phyloP scores from a whole-genome alignment of 2,113 vertebrate species.

The Megaceryle torquata region DNA sequence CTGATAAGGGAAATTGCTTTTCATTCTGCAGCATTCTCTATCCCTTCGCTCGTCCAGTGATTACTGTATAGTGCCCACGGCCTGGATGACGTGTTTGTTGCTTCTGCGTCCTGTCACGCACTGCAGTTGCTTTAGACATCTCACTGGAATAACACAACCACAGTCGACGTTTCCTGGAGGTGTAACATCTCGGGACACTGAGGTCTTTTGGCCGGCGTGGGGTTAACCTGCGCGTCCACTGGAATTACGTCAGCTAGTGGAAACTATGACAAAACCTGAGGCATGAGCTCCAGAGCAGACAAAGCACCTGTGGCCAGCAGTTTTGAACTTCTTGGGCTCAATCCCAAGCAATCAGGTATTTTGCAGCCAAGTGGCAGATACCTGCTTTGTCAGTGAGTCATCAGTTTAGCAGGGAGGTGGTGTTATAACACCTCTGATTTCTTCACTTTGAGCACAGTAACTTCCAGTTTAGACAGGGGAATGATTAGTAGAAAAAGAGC shows the following conservation, averaged over 20 bases:
- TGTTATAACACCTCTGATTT: neutral
- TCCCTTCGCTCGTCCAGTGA: neutral
- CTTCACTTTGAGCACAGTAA: neutral
- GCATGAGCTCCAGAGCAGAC: neutral
- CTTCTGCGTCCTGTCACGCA: rapidly evolving
- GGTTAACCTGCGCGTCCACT: neutral
- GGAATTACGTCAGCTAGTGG: neutral
- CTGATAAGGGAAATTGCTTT: neutral
- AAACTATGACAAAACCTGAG: neutral
- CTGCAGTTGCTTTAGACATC: neutral
- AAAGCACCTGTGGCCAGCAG: neutral
- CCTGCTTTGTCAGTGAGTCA: neutral
- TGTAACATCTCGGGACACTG: neutral
- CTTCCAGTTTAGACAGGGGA: neutral
- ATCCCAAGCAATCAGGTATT: neutral
- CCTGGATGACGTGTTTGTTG: neutral
- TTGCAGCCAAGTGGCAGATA: neutral
- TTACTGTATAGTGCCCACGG: neutral
- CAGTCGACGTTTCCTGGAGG: neutral
- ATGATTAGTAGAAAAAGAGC: neutral
- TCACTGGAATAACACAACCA: neutral
- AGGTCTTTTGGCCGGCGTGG: neutral
- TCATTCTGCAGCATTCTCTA: neutral
- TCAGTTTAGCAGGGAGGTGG: neutral
- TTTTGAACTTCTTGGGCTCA: neutral